phyloP scores from a whole-genome alignment of 92 coral and sea anemone genomes.

The Phenganax stokvisi region DNA sequence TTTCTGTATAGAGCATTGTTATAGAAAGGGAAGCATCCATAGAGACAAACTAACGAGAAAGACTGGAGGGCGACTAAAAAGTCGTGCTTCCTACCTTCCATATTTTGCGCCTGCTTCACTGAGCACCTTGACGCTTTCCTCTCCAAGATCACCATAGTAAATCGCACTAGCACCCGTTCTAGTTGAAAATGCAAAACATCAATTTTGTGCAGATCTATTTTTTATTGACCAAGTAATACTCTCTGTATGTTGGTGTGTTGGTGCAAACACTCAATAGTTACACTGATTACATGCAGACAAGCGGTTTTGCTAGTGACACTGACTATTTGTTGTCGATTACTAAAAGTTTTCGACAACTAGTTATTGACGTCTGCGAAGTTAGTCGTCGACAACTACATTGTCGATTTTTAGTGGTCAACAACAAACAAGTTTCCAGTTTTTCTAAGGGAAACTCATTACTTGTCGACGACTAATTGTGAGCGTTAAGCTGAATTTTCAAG shows the following conservation, averaged over 20 bases:
- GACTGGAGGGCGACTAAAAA: neutral
- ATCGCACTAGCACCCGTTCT: neutral
- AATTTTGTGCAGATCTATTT: neutral
- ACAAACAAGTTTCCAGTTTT: too few species aligned
- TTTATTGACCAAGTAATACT: neutral
- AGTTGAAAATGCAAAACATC: neutral
- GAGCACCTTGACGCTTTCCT: neutral
- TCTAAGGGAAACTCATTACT: too few species aligned
- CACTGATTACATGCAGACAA: too few species aligned
- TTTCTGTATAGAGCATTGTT: neutral
- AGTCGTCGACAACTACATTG: too few species aligned
- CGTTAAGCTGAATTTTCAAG: too few species aligned
- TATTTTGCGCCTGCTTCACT: neutral
- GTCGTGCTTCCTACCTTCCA: neutral
- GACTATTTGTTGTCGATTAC: too few species aligned
- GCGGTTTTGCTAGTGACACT: too few species aligned
- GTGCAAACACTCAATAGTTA: neutral
- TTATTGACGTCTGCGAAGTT: too few species aligned
- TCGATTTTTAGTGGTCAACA: too few species aligned
- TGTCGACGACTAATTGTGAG: too few species aligned
- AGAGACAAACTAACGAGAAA: neutral
- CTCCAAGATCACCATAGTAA: constrained; percentile 14
- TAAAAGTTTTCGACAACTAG: too few species aligned
- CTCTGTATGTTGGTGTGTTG: neutral
- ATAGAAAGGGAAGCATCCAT: neutral